Evolutionary conservation across 2,797 vertebrate genomes (phyloP), one percentile per base, ranked within the genome.

Genomic region (Coendou prehensilis): DNA sequence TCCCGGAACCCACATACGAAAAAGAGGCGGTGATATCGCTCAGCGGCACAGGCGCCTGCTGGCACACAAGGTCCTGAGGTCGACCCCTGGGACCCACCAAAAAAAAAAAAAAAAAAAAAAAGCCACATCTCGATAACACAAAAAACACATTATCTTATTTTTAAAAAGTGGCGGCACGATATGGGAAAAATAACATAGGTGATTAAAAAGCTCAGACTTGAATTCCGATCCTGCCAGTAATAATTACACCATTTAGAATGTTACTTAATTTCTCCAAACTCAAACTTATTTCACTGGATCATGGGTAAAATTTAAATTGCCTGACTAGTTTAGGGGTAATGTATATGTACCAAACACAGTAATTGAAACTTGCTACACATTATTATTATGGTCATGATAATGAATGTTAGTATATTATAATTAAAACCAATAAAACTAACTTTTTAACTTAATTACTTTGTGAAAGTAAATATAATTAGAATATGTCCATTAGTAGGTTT

Each of bases 381-480:
- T 94, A 61, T 47, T 92, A 50, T 59, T 26, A 10, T 81, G 8
- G 59, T 54, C 15, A 18, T 50, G 80, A 47, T 23, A 71, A 81
- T 56, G 13, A 91, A 28, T 83, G 18, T 33, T 71, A 37, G 69
- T 47, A 47, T 3, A 73, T 9, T 91, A 23, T 41, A 86, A 83
- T 69, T 69, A 80, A 88, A 93, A 73, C 37, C 23, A 93, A 69
- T 69, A 30, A 79, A 59, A 86, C 26, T 52, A 63, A 87, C 30
- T 67, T 17, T 2, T 86, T 89, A 82, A 85, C 73, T 93, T 22
- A 92, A 45, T 67, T 93, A 81, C 30, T 22, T 89, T 95, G 81
- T 59, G 11, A 54, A 86, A 4, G 0, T 50, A 87, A 87, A 86
- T 57, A 80, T 63, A 64, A 61, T 79, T 95, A 85, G 4, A 92